Base-by-base conservation (phyloP, 2,888 invertebrate genomes). In the Xestia rhomboidea region DNA sequence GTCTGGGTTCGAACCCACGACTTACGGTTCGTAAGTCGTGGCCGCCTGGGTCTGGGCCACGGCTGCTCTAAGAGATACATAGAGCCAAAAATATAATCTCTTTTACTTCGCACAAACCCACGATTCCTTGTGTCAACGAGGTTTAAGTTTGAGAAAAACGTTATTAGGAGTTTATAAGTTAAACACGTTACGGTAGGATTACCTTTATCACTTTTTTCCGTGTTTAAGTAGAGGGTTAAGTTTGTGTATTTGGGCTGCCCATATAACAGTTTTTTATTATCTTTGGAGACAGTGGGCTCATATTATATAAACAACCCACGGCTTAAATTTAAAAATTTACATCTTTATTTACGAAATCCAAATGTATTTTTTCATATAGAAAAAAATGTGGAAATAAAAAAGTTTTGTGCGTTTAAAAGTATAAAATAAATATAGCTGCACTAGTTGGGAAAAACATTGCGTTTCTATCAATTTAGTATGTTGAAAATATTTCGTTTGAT, bases 171-270 rank as follows among this genome's bases (percentile, higher is more conserved):
- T 64, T 46, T 46, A 13, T 7, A 77, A 72, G 62, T 71, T 30
- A 63, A 77, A 79, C 70, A 70, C n/a, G 30, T 38, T 4, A 15
- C n/a, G 30, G 49, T 4, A 15, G 24, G 24, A 15, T 67, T n/a
- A 79, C 67, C 75, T 68, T 75, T 67, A 74, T 21, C 67, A 54
- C 15, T 46, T 46, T 49, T 24, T 27, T 30, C 21, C 62, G 11
- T 74, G 60, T 81, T 74, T 54, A 67, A 46, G 46, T 46, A 18
- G 34, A 82, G 76, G 63, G 30, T 67, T 68, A 46, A 54, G 62
- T 68, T 54, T 79, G 62, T 79, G 24, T 81, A 41, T 79, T 79
- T 44, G 13, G 54, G 67, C 49, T 30, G 15, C 8, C 27, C 10
- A 51, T 73, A 64, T 66, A 57, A 41, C 30, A 66, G 54, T 34